Conservation (phyloP, 2,113 vertebrate species). For the Myanophis thanlyinensis region DNA sequence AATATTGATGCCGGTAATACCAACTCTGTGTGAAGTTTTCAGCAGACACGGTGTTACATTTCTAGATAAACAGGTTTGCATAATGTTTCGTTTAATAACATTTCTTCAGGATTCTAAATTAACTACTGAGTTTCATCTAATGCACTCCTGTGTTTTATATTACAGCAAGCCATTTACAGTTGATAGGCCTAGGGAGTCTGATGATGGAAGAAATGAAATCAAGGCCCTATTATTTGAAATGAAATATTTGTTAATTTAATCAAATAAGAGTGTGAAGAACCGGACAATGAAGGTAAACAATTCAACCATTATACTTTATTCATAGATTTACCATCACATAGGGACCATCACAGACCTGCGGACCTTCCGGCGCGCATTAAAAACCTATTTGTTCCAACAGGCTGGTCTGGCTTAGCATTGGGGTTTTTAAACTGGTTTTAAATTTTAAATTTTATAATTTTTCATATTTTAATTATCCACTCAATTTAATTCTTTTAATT, state of each 20-base stretch:
- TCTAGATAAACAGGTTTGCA: not conserved
- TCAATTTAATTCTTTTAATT: too few relatives aligned
- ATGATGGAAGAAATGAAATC: not conserved
- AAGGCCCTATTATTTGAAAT: not conserved
- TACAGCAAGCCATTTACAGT: not conserved
- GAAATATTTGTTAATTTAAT: not conserved
- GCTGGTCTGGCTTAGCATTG: too few relatives aligned
- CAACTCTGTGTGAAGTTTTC: not conserved
- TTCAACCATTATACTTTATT: not conserved
- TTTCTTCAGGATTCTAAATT: not conserved
- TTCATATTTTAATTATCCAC: too few relatives aligned
- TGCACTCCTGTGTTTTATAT: not conserved
- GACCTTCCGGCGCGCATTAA: too few relatives aligned
- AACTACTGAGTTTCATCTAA: not conserved
- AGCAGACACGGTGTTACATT: not conserved
- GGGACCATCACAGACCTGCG: too few relatives aligned
- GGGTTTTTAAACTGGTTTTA: too few relatives aligned
- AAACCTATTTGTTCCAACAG: too few relatives aligned
- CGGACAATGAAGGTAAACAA: not conserved
- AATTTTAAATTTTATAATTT: too few relatives aligned
- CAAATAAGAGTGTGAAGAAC: not conserved
- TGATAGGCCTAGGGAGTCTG: not conserved
- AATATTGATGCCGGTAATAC: not conserved
- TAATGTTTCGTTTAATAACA: not conserved
- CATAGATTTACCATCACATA: too few relatives aligned